These are phyloP conservation scores for Formicarius rufipectus DNA, from an alignment of 2,113 vertebrate genomes.

Conservation along the genomic window DNA sequence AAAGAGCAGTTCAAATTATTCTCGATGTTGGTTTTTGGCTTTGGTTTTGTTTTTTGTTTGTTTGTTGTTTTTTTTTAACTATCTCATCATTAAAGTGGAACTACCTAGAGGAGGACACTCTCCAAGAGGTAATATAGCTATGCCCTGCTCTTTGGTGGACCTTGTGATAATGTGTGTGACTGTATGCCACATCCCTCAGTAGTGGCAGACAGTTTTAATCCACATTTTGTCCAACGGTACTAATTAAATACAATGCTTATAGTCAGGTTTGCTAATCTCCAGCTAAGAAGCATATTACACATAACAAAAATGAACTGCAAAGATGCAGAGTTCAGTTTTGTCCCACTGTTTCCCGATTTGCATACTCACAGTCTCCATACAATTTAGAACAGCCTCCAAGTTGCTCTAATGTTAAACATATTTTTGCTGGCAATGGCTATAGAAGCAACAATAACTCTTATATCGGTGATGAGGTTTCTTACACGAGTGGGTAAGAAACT, in stretches of 20 bases:
- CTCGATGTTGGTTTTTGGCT: no score
- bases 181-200: background rate
- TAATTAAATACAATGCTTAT: background rate
- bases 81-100: background rate
- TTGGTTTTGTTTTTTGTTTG: no score
- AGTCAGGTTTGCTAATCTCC: background rate
- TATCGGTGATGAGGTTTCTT: background rate
- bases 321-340: background rate
- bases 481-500: background rate
- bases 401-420: background rate
- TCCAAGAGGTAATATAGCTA: background rate
- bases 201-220: background rate
- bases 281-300: background rate
- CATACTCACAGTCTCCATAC: rapidly evolving
- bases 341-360: background rate
- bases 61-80: background rate
- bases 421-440: background rate
- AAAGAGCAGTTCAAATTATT: background rate
- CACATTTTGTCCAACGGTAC: background rate
- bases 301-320: background rate
- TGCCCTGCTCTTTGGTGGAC: background rate
- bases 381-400: background rate
- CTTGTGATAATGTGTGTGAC: background rate
- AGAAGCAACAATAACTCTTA: background rate
- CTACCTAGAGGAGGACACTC: background rate